Percentiles rank a stretch among this genome's conserved stretches.
These are phyloP conservation scores for Setophaga petechia DNA, from an alignment of 2,113 vertebrate species.

Conservation along the genomic window DNA sequence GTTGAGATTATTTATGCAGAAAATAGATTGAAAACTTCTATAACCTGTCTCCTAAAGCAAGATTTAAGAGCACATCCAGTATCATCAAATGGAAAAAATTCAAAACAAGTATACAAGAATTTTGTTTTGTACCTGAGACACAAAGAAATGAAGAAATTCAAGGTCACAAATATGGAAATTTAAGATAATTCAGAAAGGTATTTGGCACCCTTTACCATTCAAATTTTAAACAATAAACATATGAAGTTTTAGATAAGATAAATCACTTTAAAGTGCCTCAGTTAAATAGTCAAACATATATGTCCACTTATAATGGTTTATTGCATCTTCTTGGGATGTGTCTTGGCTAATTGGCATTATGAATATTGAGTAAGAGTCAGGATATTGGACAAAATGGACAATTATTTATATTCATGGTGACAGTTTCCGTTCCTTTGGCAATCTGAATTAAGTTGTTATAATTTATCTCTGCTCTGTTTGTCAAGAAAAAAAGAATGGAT, in stretches of 20 bases:
- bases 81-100: neutral
- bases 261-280: neutral
- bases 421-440: neutral
- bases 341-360: neutral
- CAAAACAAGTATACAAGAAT: neutral
- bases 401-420: neutral
- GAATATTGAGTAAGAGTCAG: neutral
- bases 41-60: neutral
- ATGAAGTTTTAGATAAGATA: neutral
- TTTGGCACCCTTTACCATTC: neutral
- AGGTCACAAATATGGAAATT: neutral
- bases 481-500: neutral
- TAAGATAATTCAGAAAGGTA: neutral
- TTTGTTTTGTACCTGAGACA: neutral
- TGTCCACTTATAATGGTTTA: neutral
- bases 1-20: neutral
- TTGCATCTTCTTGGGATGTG: neutral
- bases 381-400: neutral
- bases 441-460: neutral
- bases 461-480: neutral
- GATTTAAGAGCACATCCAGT: neutral
- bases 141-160: neutral
- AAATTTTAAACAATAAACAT: neutral
- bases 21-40: neutral
- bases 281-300: neutral